Conservation (phyloP, 2,888 invertebrate genomes). For the Phyto melanocephala region DNA sequence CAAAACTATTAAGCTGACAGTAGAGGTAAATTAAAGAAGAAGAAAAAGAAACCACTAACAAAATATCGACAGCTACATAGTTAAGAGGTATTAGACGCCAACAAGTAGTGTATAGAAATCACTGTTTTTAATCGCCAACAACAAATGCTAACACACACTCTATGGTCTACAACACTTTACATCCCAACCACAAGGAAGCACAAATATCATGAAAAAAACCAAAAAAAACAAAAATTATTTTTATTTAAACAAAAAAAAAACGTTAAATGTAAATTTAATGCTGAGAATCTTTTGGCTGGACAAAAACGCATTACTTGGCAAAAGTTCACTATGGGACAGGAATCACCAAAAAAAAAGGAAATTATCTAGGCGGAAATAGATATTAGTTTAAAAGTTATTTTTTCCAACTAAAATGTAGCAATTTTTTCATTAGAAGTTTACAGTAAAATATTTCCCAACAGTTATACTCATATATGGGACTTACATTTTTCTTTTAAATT, state of each 20-base stretch:
- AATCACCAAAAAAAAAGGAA: conserved; percentile 12
- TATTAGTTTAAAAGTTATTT: background rate
- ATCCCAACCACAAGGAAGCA: background rate
- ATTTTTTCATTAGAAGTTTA: conserved; percentile 4
- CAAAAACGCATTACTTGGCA: conserved; percentile 29
- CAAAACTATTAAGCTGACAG: conserved; percentile 33
- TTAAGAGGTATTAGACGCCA: conserved; percentile 60
- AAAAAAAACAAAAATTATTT: conserved; percentile 39
- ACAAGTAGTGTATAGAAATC: conserved; percentile 56
- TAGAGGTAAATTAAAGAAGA: background rate
- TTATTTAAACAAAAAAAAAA: background rate
- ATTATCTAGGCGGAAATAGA: conserved; percentile 3
- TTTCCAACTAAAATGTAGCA: background rate
- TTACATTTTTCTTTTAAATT: no score
- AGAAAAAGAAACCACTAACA: background rate
- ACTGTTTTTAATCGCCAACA: conserved; percentile 42
- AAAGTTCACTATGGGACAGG: conserved; percentile 40
- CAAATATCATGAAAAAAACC: background rate
- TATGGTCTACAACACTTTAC: background rate
- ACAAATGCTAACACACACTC: conserved; percentile 20
- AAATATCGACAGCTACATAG: conserved; percentile 44
- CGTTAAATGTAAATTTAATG: conserved; percentile 42
- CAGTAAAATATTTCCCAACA: no score
- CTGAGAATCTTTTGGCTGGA: conserved; percentile 47
- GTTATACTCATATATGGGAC: no score